Base-by-base conservation (phyloP, 2,888 invertebrate species). In the Trachelus stipa region DNA sequence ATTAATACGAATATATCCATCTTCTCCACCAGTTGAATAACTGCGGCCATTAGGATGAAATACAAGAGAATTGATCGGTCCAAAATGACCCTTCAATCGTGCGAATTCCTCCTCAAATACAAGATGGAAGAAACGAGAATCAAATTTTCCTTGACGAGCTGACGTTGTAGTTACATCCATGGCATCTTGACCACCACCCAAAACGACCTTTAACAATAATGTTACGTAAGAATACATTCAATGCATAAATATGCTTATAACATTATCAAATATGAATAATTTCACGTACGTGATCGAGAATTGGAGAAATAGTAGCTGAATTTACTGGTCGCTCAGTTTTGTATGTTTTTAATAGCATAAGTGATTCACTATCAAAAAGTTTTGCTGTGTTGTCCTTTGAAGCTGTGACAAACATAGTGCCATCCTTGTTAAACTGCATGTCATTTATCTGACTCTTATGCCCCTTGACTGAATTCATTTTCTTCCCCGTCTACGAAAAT, bases 151-250 rank as follows among this genome's bases (percentile, higher is more conserved):
- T 81, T 97, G 95, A 85, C 97, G 94, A 0, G 98, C 95, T 0
- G 98, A 97, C 0, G 98, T 99, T 1, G 98, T 98, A 73, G 98
- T 98, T 79, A 99, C 99, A 89, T 98, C 98, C 97, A 99, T 99
- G 79, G 99, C 99, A 92, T 99, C 99, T 93, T 99, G 99, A 87
- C 99, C 99, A 92, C 99, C 99, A 80, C 99, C 99, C 73, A 99
- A 93, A 2, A 98, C 97, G 11, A 99, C 94, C 94, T 94, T 23
- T 23, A 56, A 56, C 23, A 23, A 23, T 40, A 56, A 23, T 56
- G 23, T 23, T n/a, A 34, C n/a, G 35, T 76, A 76, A 56, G 11
- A 33, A 34, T 40, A 81, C 34, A 35, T 68, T 35, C 12, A 34
- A 69, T 33, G 3, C 4, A 30, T 80, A 56, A 56, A 23, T 56